phyloP scores from a whole-genome alignment of 2,888 invertebrate species.

The Colostygia pectinataria region DNA sequence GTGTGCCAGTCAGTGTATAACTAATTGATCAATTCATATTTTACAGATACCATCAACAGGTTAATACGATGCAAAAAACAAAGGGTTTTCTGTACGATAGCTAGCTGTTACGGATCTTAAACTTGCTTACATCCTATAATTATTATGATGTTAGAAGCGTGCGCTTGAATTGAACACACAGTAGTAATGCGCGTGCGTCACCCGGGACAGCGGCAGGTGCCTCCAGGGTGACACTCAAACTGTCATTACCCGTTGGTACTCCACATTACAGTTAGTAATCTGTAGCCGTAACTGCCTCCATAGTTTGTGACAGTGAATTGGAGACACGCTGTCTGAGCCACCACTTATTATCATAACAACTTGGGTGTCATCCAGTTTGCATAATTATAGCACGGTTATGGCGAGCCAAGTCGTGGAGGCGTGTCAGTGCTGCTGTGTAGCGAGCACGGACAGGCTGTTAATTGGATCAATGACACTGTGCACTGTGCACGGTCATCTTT shows the following conservation, averaged over 20 bases:
- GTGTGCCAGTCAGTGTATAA: background rate
- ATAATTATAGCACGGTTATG: conserved; percentile 5
- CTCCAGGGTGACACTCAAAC: conserved; percentile 6
- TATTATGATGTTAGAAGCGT: conserved; percentile 4
- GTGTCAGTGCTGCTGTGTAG: background rate
- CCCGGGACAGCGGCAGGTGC: background rate
- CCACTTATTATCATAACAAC: conserved; percentile 11
- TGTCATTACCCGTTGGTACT: too few relatives aligned
- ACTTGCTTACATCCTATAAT: too few relatives aligned
- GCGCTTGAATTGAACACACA: background rate
- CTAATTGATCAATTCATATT: conserved; percentile 6
- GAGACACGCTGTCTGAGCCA: conserved; percentile 7
- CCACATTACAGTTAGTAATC: too few relatives aligned
- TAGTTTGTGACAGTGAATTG: background rate
- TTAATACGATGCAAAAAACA: too few relatives aligned
- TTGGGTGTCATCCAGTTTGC: conserved; percentile 13
- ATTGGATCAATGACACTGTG: too few relatives aligned
- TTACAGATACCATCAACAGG: conserved; percentile 1
- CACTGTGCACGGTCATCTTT: too few relatives aligned
- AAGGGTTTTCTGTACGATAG: too few relatives aligned
- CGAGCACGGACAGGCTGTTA: too few relatives aligned
- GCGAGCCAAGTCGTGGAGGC: background rate
- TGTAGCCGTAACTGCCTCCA: too few relatives aligned
- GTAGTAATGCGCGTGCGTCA: background rate
- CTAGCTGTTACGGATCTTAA: too few relatives aligned